These are phyloP conservation scores for Helobdella robusta DNA, from an alignment of 2,888 invertebrate species.

Conservation along the genomic window DNA sequence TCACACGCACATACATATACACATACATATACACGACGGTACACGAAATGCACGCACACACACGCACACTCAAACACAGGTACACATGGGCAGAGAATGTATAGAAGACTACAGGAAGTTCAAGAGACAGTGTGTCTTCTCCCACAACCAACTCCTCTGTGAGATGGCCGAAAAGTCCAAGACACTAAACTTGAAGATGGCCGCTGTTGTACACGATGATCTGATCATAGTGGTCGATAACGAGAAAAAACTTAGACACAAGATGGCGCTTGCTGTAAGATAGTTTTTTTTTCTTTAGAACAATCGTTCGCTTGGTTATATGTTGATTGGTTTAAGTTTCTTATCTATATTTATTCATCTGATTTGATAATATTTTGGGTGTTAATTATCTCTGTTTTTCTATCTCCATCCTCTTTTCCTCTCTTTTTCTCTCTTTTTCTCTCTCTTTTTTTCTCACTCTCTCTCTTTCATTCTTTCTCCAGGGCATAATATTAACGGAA, in stretches of 20 bases:
- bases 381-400: too few relatives aligned
- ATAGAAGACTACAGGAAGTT: constrained; percentile 84
- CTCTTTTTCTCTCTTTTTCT: too few relatives aligned
- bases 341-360: too few relatives aligned
- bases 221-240: constrained; percentile 76
- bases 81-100: constrained; percentile 86
- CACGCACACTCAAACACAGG: too few relatives aligned
- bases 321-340: too few relatives aligned
- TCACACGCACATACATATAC: too few relatives aligned
- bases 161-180: constrained; percentile 87
- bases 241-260: constrained; percentile 43
- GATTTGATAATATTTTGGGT: too few relatives aligned
- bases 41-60: too few relatives aligned
- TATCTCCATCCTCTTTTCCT: too few relatives aligned
- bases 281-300: not conserved
- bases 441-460: too few relatives aligned
- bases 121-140: constrained; percentile 90
- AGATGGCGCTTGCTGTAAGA: constrained; percentile 38
- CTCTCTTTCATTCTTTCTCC: constrained; percentile 26
- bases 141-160: constrained; percentile 94
- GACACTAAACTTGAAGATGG: constrained; percentile 72
- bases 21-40: too few relatives aligned
- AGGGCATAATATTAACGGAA: constrained; percentile 76
- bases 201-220: constrained; percentile 80
- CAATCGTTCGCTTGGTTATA: too few relatives aligned